These are phyloP conservation scores for Otus scops DNA, from an alignment of 2,797 vertebrate genomes.

Conservation along the genomic window DNA sequence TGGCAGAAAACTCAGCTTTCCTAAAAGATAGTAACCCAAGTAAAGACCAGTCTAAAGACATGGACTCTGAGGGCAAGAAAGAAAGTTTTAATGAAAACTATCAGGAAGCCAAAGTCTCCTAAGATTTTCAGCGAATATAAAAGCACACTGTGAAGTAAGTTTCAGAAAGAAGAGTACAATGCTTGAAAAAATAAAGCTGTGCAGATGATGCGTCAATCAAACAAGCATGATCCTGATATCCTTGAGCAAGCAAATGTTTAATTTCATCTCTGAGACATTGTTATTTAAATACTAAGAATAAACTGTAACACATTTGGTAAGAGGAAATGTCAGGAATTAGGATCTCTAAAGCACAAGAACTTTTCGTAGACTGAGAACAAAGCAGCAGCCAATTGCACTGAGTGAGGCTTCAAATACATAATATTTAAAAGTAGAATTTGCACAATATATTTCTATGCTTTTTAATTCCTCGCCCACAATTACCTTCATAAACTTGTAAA, in stretches of 20 bases:
- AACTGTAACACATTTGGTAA: neutral
- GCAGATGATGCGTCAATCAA: neutral
- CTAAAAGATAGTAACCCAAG: neutral
- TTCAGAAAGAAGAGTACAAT: neutral
- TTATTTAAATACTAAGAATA: neutral
- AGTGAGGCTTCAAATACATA: neutral
- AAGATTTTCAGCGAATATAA: neutral
- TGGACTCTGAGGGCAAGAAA: neutral
- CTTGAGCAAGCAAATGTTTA: neutral
- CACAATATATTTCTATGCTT: neutral
- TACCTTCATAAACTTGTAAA: neutral
- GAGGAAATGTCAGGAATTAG: neutral
- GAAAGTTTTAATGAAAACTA: neutral
- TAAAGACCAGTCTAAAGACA: neutral
- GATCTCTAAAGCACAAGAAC: neutral
- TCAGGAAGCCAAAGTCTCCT: neutral
- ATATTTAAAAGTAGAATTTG: neutral
- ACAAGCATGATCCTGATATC: neutral
- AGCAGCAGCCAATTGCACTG: neutral
- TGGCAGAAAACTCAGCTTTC: neutral
- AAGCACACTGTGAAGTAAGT: neutral
- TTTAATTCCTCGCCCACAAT: neutral
- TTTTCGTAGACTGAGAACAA: neutral
- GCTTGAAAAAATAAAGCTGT: neutral
- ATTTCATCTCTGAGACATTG: neutral